phyloP scores from a whole-genome alignment of 2,113 vertebrate genomes.

The Mesoclemmys tuberculata region DNA sequence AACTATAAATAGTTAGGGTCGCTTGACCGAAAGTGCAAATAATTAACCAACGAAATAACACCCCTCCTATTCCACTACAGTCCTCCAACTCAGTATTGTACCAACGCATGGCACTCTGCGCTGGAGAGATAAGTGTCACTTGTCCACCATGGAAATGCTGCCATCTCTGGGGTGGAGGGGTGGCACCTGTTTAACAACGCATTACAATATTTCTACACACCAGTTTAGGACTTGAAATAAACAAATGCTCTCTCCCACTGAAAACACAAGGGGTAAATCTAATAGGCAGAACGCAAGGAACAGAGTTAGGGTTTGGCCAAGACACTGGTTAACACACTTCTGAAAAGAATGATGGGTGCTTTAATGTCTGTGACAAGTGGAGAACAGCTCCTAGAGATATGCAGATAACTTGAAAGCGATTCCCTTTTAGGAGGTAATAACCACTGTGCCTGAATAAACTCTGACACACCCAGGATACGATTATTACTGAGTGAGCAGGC shows the following conservation, averaged over 20 bases:
- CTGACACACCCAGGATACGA: constrained; percentile 62
- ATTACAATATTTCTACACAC: background rate
- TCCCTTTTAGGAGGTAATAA: constrained; percentile 62
- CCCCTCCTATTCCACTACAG: background rate
- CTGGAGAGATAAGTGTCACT: background rate
- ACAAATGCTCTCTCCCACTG: background rate
- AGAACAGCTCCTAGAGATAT: constrained; percentile 46
- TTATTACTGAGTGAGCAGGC: constrained; percentile 56
- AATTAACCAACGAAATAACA: constrained; percentile 48
- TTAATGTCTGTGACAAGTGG: background rate
- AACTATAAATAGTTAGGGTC: constrained; percentile 58
- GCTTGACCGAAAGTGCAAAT: constrained; percentile 48
- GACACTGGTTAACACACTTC: background rate
- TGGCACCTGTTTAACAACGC: background rate
- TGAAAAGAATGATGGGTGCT: background rate
- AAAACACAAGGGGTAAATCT: background rate
- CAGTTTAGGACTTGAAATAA: background rate
- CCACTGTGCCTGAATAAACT: constrained; percentile 51
- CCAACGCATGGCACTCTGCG: background rate
- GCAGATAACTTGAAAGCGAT: constrained; percentile 51
- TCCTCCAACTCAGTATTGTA: background rate
- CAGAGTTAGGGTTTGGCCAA: background rate
- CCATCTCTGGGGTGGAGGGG: background rate
- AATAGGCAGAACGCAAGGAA: background rate
- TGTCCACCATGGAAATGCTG: background rate